Evolutionary conservation across 2,113 vertebrate genomes (phyloP).

Genomic region (Ovis aries): DNA sequence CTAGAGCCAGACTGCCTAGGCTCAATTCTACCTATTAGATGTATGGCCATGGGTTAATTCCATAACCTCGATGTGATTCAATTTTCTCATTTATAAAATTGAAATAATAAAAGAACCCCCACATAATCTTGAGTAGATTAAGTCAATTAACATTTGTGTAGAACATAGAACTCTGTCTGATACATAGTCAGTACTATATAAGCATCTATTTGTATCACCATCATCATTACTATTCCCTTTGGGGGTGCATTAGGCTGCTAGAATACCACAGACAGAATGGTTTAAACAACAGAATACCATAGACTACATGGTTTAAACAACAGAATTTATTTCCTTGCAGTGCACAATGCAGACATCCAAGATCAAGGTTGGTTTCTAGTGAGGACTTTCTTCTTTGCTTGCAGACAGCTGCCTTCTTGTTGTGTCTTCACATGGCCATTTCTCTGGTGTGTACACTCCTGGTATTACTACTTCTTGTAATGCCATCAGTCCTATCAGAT

Average conservation of each 20-base stretch:
- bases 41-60: background rate
- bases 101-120: background rate
- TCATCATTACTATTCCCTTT: background rate
- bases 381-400: background rate
- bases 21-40: background rate
- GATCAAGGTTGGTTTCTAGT: background rate
- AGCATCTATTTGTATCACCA: background rate
- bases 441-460: background rate
- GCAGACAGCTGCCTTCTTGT: background rate
- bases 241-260: background rate
- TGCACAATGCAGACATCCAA: background rate
- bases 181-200: background rate
- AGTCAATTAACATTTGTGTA: background rate
- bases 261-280: background rate
- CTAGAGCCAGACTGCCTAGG: background rate
- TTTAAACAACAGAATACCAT: background rate
- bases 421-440: background rate
- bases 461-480: background rate
- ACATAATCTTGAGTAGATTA: background rate
- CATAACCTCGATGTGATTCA: background rate
- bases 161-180: background rate
- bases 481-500: background rate
- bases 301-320: background rate
- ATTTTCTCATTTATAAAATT: background rate
- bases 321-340: background rate